Conservation (phyloP, 1,140 invertebrate genomes). For the Diplogasteroides magnus region DNA sequence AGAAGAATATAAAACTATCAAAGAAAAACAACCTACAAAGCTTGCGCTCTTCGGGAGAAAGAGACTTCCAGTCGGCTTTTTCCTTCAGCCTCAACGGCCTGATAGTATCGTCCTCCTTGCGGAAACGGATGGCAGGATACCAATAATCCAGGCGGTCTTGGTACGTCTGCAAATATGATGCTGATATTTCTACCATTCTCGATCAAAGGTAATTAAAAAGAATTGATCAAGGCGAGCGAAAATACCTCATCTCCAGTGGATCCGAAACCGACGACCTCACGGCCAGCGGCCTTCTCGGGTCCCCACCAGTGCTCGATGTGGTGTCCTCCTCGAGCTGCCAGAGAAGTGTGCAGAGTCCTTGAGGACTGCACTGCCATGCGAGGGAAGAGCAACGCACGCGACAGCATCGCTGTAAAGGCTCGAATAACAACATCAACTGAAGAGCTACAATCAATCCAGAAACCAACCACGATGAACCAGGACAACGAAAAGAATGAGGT, state of each 20-base stretch:
- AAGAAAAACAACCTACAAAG: constrained; percentile 19
- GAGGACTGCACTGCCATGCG: not conserved
- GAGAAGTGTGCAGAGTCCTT: not conserved
- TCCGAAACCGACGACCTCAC: constrained; percentile 48
- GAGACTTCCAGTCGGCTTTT: constrained; percentile 48
- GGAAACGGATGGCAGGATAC: constrained; percentile 54
- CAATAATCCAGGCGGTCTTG: constrained; percentile 52
- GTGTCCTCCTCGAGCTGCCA: constrained; percentile 3
- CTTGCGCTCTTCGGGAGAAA: constrained; percentile 49
- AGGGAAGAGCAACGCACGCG: not conserved
- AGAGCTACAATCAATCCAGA: too few relatives aligned
- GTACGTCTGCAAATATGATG: constrained; percentile 40
- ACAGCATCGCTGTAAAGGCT: not conserved
- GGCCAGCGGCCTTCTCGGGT: constrained; percentile 49
- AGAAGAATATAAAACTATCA: not conserved
- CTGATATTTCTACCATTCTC: too few relatives aligned
- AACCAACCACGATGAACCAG: too few relatives aligned
- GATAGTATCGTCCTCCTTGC: constrained; percentile 47
- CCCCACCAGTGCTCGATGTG: constrained; percentile 49
- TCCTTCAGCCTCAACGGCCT: constrained; percentile 46
- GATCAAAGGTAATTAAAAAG: not conserved
- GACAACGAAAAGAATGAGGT: too few relatives aligned
- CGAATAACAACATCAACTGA: too few relatives aligned
- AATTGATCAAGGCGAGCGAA: too few relatives aligned
- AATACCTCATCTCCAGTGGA: constrained; percentile 46